Base-by-base conservation (phyloP, 1,140 invertebrate genomes). In the Aporrectodea caliginosa region DNA sequence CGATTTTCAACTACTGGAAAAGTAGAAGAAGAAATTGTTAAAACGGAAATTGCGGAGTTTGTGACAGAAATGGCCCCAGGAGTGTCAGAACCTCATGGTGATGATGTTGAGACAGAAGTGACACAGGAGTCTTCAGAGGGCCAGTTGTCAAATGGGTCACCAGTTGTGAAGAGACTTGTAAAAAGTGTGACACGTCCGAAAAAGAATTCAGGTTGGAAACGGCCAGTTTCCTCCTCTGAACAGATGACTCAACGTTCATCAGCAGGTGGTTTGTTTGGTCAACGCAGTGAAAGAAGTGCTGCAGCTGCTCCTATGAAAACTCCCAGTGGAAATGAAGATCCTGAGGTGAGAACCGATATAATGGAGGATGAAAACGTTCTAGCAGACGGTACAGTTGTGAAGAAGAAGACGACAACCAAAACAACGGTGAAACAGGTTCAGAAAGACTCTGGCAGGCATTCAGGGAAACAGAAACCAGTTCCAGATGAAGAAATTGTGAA, bases 1-100 rank as follows among this genome's bases (percentile, higher is more conserved):
- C 84, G 2, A 85, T 83, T 1, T 35, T 84, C 16, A 80, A 85
- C 35, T 82, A 79, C 32, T 83, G 80, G n/a, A 82, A 80, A 16
- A 73, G 6, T 22, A 12, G 43, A 58, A 58, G 43, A 58, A 58
- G 22, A 58, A 58, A 22, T 58, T 12, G 22, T 58, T 12, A 6
- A 22, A 58, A 58, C 43, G 6, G 43, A 58, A 58, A 58, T 58
- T 58, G 43, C 6, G 43, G 43, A 58, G 43, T 22, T 58, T 58
- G 43, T 58, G 43, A 58, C 43, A 58, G 43, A 58, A 58, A 12
- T 58, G 43, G 43, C 43, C 22, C 6, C 43, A 12, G 43, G 43
- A 22, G 22, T 58, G 6, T 12, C 22, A 58, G 43, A 58, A 58
- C 43, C 43, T 12, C 22, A 22, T 58, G 43, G 43, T 22, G 22